Percentiles rank a stretch among this genome's conserved stretches.
Evolutionary conservation across 1,140 invertebrate genomes (phyloP).

Genomic region (Trinorchestia longiramus): DNA sequence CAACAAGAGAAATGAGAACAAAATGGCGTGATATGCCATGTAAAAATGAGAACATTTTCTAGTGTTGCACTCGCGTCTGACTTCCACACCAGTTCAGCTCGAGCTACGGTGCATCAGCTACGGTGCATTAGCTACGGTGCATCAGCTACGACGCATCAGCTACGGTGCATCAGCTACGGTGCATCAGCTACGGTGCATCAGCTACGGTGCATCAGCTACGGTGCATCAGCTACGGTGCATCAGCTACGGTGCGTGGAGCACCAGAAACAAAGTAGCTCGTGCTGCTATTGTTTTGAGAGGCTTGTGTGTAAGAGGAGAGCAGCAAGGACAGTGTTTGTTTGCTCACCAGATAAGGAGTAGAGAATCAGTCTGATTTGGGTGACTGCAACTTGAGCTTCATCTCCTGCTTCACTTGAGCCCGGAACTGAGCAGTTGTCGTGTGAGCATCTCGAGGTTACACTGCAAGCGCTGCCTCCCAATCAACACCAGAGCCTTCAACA

Average conservation of each 20-base stretch:
- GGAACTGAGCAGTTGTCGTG: neutral
- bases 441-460: neutral
- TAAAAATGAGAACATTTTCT: neutral
- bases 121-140: no score
- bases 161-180: no score
- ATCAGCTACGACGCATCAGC: no score
- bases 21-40: no score
- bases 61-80: neutral
- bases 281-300: neutral
- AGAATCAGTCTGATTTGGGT: neutral
- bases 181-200: no score
- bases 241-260: no score
- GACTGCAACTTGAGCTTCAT: neutral
- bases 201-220: no score
- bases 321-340: neutral
- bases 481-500: neutral
- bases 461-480: neutral
- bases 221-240: no score
- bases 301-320: neutral
- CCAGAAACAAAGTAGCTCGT: neutral
- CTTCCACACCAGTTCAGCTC: neutral
- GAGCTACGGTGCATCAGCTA: no score
- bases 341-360: constrained; percentile 7
- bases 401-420: neutral
- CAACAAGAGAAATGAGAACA: no score